Conservation (phyloP, 2,888 invertebrate species). For the Agonopterix subpropinquella region DNA sequence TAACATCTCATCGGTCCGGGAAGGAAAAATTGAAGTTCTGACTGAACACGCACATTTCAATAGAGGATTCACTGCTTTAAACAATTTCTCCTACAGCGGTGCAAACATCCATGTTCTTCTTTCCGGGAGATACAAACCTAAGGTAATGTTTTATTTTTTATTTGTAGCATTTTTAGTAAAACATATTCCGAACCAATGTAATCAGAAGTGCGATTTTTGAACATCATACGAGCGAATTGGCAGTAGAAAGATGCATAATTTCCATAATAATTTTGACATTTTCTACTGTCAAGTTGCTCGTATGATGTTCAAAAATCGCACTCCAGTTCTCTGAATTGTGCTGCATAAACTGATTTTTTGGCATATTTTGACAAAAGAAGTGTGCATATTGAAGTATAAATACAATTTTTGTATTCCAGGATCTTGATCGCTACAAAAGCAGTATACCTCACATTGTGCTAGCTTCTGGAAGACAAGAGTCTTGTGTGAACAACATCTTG, state of each 20-base stretch:
- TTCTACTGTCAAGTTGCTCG: too few species aligned
- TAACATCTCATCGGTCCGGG: conserved; percentile 21
- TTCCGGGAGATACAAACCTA: conserved; percentile 40
- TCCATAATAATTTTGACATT: too few species aligned
- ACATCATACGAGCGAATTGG: too few species aligned
- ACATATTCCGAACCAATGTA: too few species aligned
- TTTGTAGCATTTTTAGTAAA: neutral
- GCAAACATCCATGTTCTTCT: conserved; percentile 38
- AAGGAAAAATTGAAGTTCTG: conserved; percentile 31
- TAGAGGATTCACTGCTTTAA: conserved; percentile 31
- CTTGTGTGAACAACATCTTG: conserved; percentile 45
- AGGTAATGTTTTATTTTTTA: conserved; percentile 23
- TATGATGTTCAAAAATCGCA: too few species aligned
- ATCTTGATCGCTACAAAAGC: conserved; percentile 30
- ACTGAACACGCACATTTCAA: conserved; percentile 27
- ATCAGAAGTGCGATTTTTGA: too few species aligned
- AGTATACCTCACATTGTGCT: conserved; percentile 63
- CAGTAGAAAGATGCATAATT: too few species aligned
- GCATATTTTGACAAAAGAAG: too few species aligned
- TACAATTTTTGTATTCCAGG: conserved; percentile 19
- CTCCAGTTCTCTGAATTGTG: neutral
- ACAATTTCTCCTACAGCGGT: conserved; percentile 39
- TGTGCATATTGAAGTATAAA: too few species aligned
- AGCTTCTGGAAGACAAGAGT: conserved; percentile 74
- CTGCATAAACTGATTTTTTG: neutral